Percentiles rank a stretch among this genome's conserved stretches.
phyloP scores from a whole-genome alignment of 1,140 invertebrate species.

The Doryteuthis pealeii region DNA sequence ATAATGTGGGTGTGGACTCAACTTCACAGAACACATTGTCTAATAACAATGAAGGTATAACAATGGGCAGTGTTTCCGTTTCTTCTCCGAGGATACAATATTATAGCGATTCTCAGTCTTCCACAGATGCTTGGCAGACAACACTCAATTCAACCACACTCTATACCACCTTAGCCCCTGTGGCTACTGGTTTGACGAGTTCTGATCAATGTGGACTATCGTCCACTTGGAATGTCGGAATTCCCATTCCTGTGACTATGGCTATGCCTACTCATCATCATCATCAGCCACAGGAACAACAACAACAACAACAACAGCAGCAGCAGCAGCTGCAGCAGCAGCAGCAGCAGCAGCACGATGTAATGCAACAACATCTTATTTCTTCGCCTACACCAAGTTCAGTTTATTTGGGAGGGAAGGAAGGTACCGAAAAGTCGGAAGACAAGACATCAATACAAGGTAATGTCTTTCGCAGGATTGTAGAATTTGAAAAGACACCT shows the following conservation, averaged over 20 bases:
- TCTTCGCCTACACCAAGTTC: background rate
- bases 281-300: background rate
- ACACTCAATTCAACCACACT: background rate
- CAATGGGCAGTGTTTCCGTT: background rate
- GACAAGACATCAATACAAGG: background rate
- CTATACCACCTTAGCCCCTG: background rate
- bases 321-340: background rate
- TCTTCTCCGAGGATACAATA: background rate
- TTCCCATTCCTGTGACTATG: background rate
- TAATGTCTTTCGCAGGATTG: background rate
- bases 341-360: background rate
- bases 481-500: background rate
- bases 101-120: background rate
- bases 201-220: background rate
- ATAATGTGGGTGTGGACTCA: background rate
- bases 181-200: background rate
- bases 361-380: background rate
- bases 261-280: too few relatives aligned
- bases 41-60: background rate
- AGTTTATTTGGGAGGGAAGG: background rate
- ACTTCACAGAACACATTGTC: background rate
- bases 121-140: background rate
- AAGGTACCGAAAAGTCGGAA: background rate
- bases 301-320: background rate
- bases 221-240: constrained; percentile 1